Conservation (phyloP, 2,113 vertebrate species). For the Erpornis zantholeuca region DNA sequence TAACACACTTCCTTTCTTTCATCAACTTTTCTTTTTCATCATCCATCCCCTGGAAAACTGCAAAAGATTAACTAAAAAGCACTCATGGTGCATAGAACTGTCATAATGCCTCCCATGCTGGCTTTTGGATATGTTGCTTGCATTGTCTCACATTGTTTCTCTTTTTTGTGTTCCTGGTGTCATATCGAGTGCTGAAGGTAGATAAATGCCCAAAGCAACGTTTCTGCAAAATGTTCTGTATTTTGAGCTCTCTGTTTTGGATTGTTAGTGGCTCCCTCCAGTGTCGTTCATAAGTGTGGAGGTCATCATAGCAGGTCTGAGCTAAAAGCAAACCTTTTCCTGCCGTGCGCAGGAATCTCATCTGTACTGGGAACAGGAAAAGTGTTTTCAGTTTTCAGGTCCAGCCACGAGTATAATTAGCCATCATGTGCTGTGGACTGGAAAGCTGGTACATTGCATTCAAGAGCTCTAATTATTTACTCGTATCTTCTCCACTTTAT, state of each 20-base stretch:
- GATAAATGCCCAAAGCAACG: not conserved
- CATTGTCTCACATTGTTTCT: not conserved
- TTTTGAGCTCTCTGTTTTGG: not conserved
- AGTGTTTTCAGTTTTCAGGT: not conserved
- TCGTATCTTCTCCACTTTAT: not conserved
- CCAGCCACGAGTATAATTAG: slow-evolving; percentile 26
- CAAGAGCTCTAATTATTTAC: slow-evolving; percentile 29
- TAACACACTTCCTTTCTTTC: not conserved
- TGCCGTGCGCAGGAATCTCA: not conserved
- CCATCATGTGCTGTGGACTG: not conserved
- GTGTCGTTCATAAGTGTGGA: not conserved
- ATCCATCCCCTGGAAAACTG: not conserved
- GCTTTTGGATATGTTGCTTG: not conserved
- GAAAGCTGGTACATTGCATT: slow-evolving; percentile 27
- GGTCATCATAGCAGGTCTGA: not conserved
- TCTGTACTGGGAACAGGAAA: not conserved
- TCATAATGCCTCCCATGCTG: not conserved
- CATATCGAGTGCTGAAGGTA: not conserved
- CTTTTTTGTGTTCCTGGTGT: not conserved
- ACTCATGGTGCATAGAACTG: not conserved
- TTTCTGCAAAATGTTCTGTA: not conserved
- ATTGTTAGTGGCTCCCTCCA: not conserved
- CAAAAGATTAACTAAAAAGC: not conserved
- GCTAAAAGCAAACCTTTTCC: slow-evolving; percentile 1
- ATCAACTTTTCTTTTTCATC: not conserved